phyloP scores from a whole-genome alignment of 2,888 invertebrate genomes.

The Apomyelois bistriatella region DNA sequence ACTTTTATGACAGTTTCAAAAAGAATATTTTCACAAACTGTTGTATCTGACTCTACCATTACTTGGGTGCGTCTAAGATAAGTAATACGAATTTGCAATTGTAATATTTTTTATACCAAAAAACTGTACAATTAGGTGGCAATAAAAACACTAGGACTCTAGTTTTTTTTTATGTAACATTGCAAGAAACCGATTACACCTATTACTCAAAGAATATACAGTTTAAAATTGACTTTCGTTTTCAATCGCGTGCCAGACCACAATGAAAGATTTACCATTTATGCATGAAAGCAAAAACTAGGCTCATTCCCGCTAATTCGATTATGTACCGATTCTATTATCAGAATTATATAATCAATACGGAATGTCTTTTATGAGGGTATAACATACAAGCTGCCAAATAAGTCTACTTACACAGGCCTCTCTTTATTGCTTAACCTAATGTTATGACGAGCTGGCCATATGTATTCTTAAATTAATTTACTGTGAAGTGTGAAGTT shows the following conservation, averaged over 20 bases:
- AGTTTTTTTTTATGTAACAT: not conserved
- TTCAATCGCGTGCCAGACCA: conserved; percentile 9
- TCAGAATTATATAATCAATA: not conserved
- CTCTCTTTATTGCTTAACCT: too few species aligned
- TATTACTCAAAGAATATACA: conserved; percentile 5
- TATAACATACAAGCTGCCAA: too few species aligned
- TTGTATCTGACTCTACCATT: too few species aligned
- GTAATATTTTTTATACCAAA: not conserved
- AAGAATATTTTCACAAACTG: too few species aligned
- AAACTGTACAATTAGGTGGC: not conserved
- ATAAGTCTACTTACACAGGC: too few species aligned
- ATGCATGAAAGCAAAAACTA: conserved; percentile 3
- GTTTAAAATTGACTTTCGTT: conserved; percentile 12
- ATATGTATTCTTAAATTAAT: too few species aligned
- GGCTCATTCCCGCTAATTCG: conserved; percentile 4
- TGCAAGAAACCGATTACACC: not conserved
- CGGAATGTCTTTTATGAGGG: not conserved
- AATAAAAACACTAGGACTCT: not conserved
- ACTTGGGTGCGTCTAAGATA: too few species aligned
- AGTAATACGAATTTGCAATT: not conserved
- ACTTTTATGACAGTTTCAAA: too few species aligned
- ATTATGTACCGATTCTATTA: conserved; percentile 7
- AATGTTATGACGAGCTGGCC: too few species aligned
- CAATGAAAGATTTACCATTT: conserved; percentile 8
- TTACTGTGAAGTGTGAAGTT: too few species aligned